Conservation (phyloP, 2,113 vertebrate genomes). For the Psilopsiagon aurifrons region DNA sequence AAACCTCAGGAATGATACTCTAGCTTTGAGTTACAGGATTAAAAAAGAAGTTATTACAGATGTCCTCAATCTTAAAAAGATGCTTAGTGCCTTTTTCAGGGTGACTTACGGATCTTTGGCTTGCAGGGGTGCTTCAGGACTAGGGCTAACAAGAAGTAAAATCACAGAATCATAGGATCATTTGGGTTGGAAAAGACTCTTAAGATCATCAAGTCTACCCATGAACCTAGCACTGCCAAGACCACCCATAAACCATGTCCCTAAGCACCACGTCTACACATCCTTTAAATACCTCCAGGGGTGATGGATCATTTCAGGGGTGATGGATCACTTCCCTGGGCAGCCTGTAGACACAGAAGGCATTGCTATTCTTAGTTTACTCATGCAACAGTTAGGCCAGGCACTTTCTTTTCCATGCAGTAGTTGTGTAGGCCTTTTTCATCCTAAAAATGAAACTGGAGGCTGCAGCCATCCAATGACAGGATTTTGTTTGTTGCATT, state of each 20-base stretch:
- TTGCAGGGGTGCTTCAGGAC: not conserved
- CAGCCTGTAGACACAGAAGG: not conserved
- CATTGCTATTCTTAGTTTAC: not conserved
- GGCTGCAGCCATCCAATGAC: not conserved
- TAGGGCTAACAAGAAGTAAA: not conserved
- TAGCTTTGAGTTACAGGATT: not conserved
- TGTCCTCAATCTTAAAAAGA: not conserved
- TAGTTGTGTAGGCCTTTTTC: not conserved
- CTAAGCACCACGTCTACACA: not conserved
- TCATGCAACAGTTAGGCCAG: not conserved
- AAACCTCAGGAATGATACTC: not conserved
- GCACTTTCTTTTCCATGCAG: not conserved
- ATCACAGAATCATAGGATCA: not conserved
- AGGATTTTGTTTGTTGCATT: not conserved
- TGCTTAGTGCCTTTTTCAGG: not conserved
- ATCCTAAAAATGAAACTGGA: not conserved
- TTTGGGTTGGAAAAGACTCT: not conserved
- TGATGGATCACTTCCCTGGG: not conserved
- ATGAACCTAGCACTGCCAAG: not conserved
- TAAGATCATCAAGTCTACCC: fast-evolving
- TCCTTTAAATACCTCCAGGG: not conserved
- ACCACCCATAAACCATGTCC: not conserved
- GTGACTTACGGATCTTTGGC: not conserved
- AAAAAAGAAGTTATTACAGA: not conserved
- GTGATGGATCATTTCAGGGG: not conserved